These are phyloP conservation scores for Melopsittacus undulatus DNA, from an alignment of 2,797 vertebrate genomes.

Conservation along the genomic window DNA sequence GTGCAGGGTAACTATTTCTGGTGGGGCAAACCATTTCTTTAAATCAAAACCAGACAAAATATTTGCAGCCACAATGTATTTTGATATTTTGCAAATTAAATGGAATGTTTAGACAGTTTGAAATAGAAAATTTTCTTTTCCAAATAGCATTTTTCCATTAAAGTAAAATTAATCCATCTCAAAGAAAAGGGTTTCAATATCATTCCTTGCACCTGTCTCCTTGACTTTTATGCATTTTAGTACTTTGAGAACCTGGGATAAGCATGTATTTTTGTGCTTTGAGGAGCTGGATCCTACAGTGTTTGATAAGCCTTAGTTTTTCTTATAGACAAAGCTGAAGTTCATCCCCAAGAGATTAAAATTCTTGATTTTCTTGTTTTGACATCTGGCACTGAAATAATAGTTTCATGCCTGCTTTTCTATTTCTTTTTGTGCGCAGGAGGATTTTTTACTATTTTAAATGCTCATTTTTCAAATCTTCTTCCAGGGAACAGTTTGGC, in stretches of 20 bases:
- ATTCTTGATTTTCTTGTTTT: conserved; percentile 44
- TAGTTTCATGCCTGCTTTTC: conserved; percentile 21
- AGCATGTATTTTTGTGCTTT: conserved; percentile 1
- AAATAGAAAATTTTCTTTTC: not conserved
- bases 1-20: not conserved
- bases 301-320: conserved; percentile 15
- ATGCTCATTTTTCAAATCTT: conserved; percentile 19
- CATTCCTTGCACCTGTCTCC: not conserved
- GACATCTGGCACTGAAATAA: not conserved
- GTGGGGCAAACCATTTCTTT: not conserved
- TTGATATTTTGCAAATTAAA: conserved; percentile 16
- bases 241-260: not conserved
- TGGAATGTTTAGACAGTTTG: not conserved
- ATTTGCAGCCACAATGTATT: not conserved
- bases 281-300: not conserved
- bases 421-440: not conserved
- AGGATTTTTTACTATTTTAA: not conserved
- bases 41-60: not conserved
- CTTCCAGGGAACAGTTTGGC: conserved; percentile 19
- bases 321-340: conserved; percentile 39
- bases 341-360: conserved; percentile 1
- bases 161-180: not conserved
- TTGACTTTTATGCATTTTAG: not conserved
- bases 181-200: not conserved
- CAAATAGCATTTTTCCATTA: not conserved